A percentile compares a stretch with the other conserved stretches of the same genome.
phyloP scores from a whole-genome alignment of 2,888 invertebrate species.

The Orthonychiurus folsomi region DNA sequence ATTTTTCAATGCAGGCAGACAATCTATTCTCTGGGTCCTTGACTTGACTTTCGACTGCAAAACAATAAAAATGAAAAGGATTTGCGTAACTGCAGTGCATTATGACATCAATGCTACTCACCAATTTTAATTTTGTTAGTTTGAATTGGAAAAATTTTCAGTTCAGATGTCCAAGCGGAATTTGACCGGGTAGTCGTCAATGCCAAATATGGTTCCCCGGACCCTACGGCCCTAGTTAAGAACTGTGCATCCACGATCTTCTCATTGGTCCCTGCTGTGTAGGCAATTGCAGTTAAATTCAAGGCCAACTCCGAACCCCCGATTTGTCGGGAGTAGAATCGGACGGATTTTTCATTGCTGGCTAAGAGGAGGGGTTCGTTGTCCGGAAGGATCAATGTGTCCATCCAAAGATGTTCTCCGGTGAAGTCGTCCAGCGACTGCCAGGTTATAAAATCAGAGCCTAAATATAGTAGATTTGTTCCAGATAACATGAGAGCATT shows the following conservation, averaged over 20 bases:
- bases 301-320: not conserved
- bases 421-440: constrained; percentile 27
- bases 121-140: too few species aligned
- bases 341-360: constrained; percentile 15
- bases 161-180: not conserved
- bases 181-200: not conserved
- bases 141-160: not conserved
- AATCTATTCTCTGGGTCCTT: constrained; percentile 23
- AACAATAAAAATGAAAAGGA: too few species aligned
- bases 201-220: constrained; percentile 3
- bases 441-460: constrained; percentile 31
- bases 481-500: not conserved
- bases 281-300: not conserved
- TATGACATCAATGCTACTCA: too few species aligned
- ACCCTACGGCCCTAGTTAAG: not conserved
- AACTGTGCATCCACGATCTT: not conserved
- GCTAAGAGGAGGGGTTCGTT: constrained; percentile 25
- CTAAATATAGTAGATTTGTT: constrained; percentile 11
- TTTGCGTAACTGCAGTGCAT: too few species aligned
- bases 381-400: constrained; percentile 19
- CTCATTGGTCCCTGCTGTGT: constrained; percentile 3
- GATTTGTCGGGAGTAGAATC: not conserved
- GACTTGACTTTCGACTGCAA: not conserved
- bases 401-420: constrained; percentile 23
- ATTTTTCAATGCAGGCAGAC: constrained; percentile 20